Evolutionary conservation across 2,888 invertebrate species (phyloP).

Genomic region (Lepidocyrtinus sp.): DNA sequence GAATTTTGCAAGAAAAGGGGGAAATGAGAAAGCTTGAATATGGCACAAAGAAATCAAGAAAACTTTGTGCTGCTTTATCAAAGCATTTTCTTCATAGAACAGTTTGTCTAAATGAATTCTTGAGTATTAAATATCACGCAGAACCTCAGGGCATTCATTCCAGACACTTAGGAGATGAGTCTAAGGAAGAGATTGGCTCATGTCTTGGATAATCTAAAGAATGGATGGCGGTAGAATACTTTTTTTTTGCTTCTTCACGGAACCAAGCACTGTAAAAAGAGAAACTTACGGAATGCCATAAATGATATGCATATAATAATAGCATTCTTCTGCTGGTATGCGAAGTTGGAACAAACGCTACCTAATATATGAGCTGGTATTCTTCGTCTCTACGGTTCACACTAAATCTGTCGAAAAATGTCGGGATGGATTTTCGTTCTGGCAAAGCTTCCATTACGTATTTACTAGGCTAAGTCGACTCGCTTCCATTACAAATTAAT

Average conservation of each 20-base stretch:
- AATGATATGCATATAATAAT: no score
- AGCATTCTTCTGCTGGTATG: no score
- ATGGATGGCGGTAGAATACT: no score
- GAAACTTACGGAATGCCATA: no score
- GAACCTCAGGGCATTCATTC: slow-evolving; percentile 47
- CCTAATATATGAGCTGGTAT: no score
- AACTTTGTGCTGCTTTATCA: neutral
- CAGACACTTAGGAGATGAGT: slow-evolving; percentile 45
- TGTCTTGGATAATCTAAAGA: neutral
- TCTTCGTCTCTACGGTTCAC: neutral
- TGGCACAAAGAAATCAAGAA: slow-evolving; percentile 6
- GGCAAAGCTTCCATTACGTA: slow-evolving; percentile 9
- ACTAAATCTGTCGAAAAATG: neutral
- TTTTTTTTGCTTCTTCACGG: no score
- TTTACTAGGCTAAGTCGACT: slow-evolving; percentile 6
- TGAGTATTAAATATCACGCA: neutral
- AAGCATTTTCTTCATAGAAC: slow-evolving; percentile 13
- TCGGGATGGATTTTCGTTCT: neutral
- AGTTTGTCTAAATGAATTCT: neutral
- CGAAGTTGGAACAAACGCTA: no score
- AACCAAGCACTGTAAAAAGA: no score
- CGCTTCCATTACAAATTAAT: neutral
- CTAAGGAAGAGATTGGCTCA: neutral
- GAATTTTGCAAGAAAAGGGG: slow-evolving; percentile 29
- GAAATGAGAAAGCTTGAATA: neutral